Evolutionary conservation across 2,113 vertebrate genomes (phyloP).

Genomic region (Thunnus thynnus): DNA sequence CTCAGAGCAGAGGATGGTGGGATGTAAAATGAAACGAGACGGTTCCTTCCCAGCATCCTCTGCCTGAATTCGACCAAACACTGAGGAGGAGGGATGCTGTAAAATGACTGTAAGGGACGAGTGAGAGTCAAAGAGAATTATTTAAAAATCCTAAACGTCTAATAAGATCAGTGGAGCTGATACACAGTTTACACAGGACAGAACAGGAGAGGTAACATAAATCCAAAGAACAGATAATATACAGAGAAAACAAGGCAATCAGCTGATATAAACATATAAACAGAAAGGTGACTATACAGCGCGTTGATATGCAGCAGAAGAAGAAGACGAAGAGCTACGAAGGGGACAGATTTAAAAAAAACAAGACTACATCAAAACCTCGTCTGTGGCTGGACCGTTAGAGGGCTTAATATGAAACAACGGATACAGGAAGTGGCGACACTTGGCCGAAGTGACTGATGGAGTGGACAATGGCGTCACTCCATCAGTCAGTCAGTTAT

Average conservation of each 20-base stretch:
- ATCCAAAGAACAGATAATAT: not conserved
- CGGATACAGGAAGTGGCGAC: too few species aligned
- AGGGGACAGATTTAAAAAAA: not conserved
- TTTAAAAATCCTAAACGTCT: too few species aligned
- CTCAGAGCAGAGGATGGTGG: not conserved
- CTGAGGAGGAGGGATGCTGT: too few species aligned
- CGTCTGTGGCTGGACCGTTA: too few species aligned
- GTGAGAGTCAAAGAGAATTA: too few species aligned
- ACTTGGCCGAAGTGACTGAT: too few species aligned
- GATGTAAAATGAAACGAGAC: not conserved
- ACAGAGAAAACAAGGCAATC: not conserved
- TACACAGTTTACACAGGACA: not conserved
- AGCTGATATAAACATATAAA: conserved; percentile 17
- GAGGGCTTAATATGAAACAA: too few species aligned
- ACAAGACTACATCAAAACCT: too few species aligned
- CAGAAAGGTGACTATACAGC: conserved; percentile 6
- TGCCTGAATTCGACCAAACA: not conserved
- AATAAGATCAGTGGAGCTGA: not conserved
- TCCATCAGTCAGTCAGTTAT: too few species aligned
- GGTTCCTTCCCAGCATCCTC: too few species aligned
- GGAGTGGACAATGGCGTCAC: too few species aligned
- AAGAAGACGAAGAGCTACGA: not conserved
- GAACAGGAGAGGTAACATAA: not conserved
- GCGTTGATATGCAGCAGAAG: not conserved
- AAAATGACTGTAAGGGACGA: too few species aligned